Percentiles rank a stretch among this genome's conserved stretches.
phyloP scores from a whole-genome alignment of 2,797 vertebrate species.

The Pseudochromis fuscus region DNA sequence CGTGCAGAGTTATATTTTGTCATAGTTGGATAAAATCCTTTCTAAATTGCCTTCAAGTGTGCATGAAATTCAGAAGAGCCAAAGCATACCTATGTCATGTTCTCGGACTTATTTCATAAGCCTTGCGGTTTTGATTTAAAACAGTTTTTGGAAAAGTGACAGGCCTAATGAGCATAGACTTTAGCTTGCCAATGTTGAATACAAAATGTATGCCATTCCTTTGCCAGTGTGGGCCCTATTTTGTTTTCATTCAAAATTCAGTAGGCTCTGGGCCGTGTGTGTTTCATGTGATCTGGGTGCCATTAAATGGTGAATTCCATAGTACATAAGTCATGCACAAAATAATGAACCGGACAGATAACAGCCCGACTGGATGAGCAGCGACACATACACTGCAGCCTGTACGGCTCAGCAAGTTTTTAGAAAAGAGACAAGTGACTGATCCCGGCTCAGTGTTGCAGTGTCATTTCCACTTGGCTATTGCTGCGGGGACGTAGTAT shows the following conservation, averaged over 20 bases:
- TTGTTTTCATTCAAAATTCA: conserved; percentile 65
- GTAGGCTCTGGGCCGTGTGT: conserved; percentile 33
- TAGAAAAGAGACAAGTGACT: conserved; percentile 1
- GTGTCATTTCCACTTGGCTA: conserved; percentile 12
- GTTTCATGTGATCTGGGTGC: conserved; percentile 37
- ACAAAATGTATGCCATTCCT: conserved; percentile 52
- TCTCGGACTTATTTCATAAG: conserved; percentile 16
- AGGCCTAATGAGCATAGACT: conserved; percentile 42
- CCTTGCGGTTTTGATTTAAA: conserved; percentile 36
- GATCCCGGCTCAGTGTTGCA: conserved; percentile 5
- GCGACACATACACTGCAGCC: not conserved
- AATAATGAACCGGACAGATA: conserved; percentile 27
- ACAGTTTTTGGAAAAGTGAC: conserved; percentile 38
- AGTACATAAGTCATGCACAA: conserved; percentile 28
- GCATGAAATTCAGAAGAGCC: conserved; percentile 1
- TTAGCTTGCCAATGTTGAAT: conserved; percentile 54
- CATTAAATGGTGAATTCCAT: conserved; percentile 37
- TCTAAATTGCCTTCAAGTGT: conserved; percentile 4
- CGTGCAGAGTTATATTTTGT: too few species aligned
- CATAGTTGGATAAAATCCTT: too few species aligned
- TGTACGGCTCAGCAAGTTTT: conserved; percentile 16
- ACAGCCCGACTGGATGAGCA: not conserved
- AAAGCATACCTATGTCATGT: not conserved
- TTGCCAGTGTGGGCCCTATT: conserved; percentile 41
- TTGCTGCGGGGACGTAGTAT: conserved; percentile 7